Conservation (phyloP, 2,888 invertebrate species). For the Limnephilus auricula region DNA sequence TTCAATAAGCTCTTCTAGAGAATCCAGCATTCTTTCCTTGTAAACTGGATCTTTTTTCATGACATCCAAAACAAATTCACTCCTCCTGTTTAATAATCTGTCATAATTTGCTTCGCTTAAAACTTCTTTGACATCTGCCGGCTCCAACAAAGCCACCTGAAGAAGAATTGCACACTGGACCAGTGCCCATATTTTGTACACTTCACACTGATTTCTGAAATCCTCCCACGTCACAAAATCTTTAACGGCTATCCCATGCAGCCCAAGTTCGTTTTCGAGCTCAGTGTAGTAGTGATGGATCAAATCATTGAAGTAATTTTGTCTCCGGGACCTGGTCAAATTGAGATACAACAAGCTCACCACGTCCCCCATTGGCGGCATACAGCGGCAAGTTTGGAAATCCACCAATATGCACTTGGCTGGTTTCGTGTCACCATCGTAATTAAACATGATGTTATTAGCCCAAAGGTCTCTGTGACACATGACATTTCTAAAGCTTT, state of each 20-base stretch:
- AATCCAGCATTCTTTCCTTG: conserved; percentile 51
- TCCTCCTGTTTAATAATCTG: conserved; percentile 71
- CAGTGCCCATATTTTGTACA: conserved; percentile 56
- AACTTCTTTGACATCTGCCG: conserved; percentile 67
- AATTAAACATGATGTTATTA: conserved; percentile 68
- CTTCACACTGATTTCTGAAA: conserved; percentile 39
- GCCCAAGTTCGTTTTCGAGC: conserved; percentile 36
- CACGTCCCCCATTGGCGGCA: conserved; percentile 70
- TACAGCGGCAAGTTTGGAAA: conserved; percentile 71
- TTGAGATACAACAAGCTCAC: conserved; percentile 70
- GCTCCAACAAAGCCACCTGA: conserved; percentile 54
- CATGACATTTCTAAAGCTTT: conserved; percentile 67
- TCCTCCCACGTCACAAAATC: conserved; percentile 39
- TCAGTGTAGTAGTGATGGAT: conserved; percentile 57
- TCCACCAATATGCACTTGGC: conserved; percentile 70
- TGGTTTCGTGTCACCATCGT: conserved; percentile 64
- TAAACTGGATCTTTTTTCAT: conserved; percentile 70
- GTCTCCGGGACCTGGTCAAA: conserved; percentile 64
- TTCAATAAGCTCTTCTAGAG: conserved; percentile 58
- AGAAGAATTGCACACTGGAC: conserved; percentile 47
- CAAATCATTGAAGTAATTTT: conserved; percentile 38
- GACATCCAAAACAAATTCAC: conserved; percentile 70
- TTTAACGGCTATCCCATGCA: conserved; percentile 44
- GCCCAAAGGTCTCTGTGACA: conserved; percentile 68
- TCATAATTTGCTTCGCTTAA: conserved; percentile 71